Evolutionary conservation across 2,888 invertebrate genomes (phyloP), one percentile per base, ranked within the genome.

Genomic region (Temnothorax ravouxi): DNA sequence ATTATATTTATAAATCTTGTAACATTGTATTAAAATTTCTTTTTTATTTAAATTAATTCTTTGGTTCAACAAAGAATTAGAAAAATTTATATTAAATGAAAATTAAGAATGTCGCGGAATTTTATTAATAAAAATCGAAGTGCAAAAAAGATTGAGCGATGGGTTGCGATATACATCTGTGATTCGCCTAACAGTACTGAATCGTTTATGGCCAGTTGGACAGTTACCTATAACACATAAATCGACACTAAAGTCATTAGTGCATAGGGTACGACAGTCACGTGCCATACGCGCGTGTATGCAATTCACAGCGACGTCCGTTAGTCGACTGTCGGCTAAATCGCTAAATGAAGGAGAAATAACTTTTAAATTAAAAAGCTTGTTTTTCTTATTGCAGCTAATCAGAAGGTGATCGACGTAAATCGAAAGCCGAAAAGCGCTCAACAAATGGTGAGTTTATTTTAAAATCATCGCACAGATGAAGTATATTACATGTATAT

Each of bases 391-490:
- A 72, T 71, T 89, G 5, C 85, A 97, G 97, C 97, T 75, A 96
- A 96, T 94, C 97, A 97, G 92, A 98, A 97, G 95, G 97, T 98
- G 92, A 97, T 97, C 85, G 97, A 97, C 95, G 95, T 97, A 88
- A 96, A 97, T 94, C 96, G 98, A 92, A 98, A 98, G 95, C 99
- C 99, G 44, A 97, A 98, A 94, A 98, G 97, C 93, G 97, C 98
- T 61, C 96, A 98, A 93, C 98, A 99, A 97, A 99, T 99, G 99
- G 99, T 99, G 94, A 97, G 97, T 96, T 21, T n/a, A 47, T 25
- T 47, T 47, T 50, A 18, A 21, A 69, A 47, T 3, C 6, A 52
- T 41, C 1, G n/a, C 11, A 21, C 13, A 64, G 1, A 50, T 6
- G 2, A 64, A 34, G 11, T 52, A 25, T 25, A 25, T 25, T 25